Conservation (phyloP, 2,797 vertebrate species). For the Ctenopoma kingsleyae region DNA sequence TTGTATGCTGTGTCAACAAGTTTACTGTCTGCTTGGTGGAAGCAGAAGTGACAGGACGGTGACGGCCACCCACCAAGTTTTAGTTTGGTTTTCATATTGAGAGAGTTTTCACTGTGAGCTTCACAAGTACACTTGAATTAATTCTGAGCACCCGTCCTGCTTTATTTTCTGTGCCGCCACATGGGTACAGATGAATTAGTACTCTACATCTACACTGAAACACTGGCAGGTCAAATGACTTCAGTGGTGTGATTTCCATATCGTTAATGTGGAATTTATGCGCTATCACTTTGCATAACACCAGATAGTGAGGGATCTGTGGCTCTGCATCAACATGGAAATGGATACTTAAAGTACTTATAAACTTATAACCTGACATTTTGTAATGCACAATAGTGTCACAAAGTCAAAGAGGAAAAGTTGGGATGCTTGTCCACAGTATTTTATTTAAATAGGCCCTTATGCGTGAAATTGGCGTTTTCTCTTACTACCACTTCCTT, state of each 20-base stretch:
- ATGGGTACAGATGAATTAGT: constrained; percentile 39
- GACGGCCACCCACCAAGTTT: constrained; percentile 55
- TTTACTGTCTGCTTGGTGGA: constrained; percentile 51
- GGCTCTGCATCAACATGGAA: constrained; percentile 30
- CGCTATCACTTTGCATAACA: constrained; percentile 35
- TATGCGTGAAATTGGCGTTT: constrained; percentile 30
- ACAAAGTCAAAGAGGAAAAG: constrained; percentile 42
- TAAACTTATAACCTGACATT: constrained; percentile 19
- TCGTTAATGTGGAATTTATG: constrained; percentile 39
- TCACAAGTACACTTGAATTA: constrained; percentile 31
- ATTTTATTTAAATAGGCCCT: constrained; percentile 39
- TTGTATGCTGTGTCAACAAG: constrained; percentile 66
- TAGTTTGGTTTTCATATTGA: constrained; percentile 37
- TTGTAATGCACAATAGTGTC: constrained; percentile 24
- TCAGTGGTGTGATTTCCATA: constrained; percentile 19
- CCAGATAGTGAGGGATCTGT: constrained; percentile 28
- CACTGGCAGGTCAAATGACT: constrained; percentile 33
- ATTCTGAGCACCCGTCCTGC: constrained; percentile 21
- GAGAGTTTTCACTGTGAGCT: constrained; percentile 25
- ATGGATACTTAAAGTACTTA: constrained; percentile 39
- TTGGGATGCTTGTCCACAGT: constrained; percentile 23
- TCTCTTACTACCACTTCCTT: constrained; percentile 20
- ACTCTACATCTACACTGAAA: constrained; percentile 32
- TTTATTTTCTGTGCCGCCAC: constrained; percentile 43
- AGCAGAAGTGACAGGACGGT: constrained; percentile 62